Percentiles rank a stretch among this genome's conserved stretches.
Conservation (phyloP, 2,888 invertebrate genomes). For the Blastobasis adustella region DNA sequence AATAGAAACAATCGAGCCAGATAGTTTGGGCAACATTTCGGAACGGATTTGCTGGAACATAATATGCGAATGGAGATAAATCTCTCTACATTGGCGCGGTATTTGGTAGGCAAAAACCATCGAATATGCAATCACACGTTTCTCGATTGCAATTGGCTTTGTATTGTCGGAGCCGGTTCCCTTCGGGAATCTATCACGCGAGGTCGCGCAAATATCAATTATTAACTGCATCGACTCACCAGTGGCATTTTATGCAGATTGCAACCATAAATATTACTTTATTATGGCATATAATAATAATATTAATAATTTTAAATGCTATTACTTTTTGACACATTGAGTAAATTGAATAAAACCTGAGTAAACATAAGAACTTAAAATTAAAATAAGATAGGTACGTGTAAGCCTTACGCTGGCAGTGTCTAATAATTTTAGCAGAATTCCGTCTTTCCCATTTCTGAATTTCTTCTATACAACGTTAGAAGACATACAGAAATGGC, state of each 20-base stretch:
- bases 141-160: constrained; percentile 7
- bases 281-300: no score
- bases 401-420: no score
- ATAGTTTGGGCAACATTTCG: not conserved
- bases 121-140: constrained; percentile 32
- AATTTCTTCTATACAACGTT: no score
- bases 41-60: not conserved
- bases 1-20: constrained; percentile 2
- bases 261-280: constrained; percentile 12
- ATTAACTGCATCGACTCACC: constrained; percentile 27
- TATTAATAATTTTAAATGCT: no score
- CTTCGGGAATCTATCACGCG: constrained; percentile 54
- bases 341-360: no score
- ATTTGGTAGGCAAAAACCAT: constrained; percentile 30
- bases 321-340: no score
- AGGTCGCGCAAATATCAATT: constrained; percentile 45
- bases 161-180: constrained; percentile 39
- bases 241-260: constrained; percentile 41
- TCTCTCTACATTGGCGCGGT: constrained; percentile 12
- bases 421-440: no score
- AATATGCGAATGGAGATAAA: constrained; percentile 17
- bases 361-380: no score
- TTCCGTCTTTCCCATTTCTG: no score
- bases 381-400: no score
- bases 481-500: no score